Evolutionary conservation across 1,140 invertebrate species (phyloP), one percentile per base, ranked within the genome.

Genomic region (Drosophila novamexicana): DNA sequence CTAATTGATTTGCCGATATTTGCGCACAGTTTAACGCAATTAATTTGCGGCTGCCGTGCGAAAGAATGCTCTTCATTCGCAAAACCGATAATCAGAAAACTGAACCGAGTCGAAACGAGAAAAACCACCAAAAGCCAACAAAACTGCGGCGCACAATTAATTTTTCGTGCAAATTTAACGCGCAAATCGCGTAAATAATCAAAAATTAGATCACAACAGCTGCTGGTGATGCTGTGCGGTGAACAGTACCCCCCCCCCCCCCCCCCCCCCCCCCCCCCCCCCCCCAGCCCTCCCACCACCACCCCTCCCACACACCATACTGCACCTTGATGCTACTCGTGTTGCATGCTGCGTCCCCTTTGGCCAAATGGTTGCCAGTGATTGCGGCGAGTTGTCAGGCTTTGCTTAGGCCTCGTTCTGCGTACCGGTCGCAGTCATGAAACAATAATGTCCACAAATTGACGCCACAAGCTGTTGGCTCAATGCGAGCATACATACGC

Each of bases 401-500:
- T 88, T 80, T 89, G 84, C 84, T 79, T 66, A 82, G 81, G 79
- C 78, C 75, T 69, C 58, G 71, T 63, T 42, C 52, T 62, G 66
- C 72, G 79, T 75, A 59, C 58, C 82, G 77, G 75, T 88, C 71
- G 76, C 80, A 89, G 83, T 84, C 84, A 77, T 88, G 84, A 89
- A 89, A 88, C 84, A 88, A 88, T 88, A 88, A 88, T 89, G 84
- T 88, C 84, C 84, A 79, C 84, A 88, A 88, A 88, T 88, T 88
- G 84, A 84, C 80, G 84, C 84, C 84, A 88, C 84, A 89, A 88
- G 84, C 84, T 88, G 84, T 89, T 88, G 84, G 84, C 78, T 88
- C 85, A 77, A 84, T 70, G 77, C 45, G 77, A 80, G 67, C 65
- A 52, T 40, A 69, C 62, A 58, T 71, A 44, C 44, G n/a, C 39